These are phyloP conservation scores for Idris sp. DNA, from an alignment of 1,140 invertebrate genomes.

Conservation along the genomic window DNA sequence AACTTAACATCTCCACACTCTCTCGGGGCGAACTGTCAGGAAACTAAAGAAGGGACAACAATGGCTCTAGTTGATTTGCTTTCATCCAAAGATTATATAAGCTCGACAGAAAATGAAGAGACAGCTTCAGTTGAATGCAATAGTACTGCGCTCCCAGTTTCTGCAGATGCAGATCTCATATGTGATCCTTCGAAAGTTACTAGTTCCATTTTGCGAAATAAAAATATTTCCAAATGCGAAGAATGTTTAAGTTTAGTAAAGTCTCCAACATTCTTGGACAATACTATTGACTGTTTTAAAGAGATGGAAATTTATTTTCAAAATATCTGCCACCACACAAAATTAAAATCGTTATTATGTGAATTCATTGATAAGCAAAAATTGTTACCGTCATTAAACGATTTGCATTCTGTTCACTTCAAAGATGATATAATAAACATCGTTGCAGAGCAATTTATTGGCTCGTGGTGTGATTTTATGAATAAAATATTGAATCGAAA, in stretches of 20 bases:
- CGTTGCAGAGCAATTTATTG: neutral
- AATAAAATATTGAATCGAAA: neutral
- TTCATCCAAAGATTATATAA: no score
- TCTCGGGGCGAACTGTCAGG: neutral
- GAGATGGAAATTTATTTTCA: neutral
- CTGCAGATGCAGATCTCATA: no score
- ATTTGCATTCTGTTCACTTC: neutral
- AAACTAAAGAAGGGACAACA: neutral
- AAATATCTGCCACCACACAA: neutral
- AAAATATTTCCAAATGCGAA: no score
- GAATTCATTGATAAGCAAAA: no score
- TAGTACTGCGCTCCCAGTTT: no score
- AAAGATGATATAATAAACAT: neutral
- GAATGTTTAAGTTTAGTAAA: no score
- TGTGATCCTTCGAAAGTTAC: no score
- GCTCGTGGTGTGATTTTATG: neutral
- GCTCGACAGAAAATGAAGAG: neutral
- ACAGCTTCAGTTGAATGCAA: neutral
- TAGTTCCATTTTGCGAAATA: no score
- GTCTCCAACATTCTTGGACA: neutral
- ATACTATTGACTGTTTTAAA: neutral
- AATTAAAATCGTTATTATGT: no score
- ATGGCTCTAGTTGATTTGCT: neutral
- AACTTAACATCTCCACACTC: neutral
- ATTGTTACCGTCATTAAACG: no score